Base-by-base conservation (phyloP, 2,113 vertebrate species). In the Onychostoma macrolepis region DNA sequence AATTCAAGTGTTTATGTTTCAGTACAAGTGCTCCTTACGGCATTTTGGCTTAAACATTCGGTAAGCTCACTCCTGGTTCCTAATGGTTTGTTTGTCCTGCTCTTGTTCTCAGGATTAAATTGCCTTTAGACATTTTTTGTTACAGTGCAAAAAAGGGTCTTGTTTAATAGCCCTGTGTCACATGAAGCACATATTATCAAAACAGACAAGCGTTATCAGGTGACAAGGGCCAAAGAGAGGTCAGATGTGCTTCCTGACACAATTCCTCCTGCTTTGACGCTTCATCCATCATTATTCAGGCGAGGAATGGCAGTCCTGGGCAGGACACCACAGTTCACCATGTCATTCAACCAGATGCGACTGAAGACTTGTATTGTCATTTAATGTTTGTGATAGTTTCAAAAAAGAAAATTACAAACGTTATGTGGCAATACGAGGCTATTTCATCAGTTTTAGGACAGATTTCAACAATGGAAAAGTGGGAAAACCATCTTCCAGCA, bases 191-290 rank as follows among this genome's bases (percentile, higher is more conserved):
- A 94, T 92, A 89, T 95, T 95, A 96, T 95, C 94, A 96, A 91
- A 94, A 95, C 94, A 95, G 90, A 93, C 91, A 84, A 92, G 92
- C 26, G 94, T 95, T 95, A 96, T 94, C 96, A 95, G 94, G 93
- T 94, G 95, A 94, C 93, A 91, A 92, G 86, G 69, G 86, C 30
- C 74, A 79, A 86, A 72, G 67, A 82, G 79, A 89, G 85, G 78
- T 89, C 82, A 36, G 71, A 77, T 80, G 79, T 41, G 79, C 77
- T 87, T 89, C 88, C 88, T 89, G 88, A 83, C 79, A 85, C 76
- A 76, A 83, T 83, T 80, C 85, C 88, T 53, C 53, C 81, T 84
- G 50, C 78, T 80, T 65, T 74, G 58, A 58, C 83, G 15, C 88
- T 38, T 76, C 82, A 77, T 89, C 77, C 76, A 50, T 89, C 88